Conservation (phyloP, 2,113 vertebrate genomes). For the Sitta europaea region DNA sequence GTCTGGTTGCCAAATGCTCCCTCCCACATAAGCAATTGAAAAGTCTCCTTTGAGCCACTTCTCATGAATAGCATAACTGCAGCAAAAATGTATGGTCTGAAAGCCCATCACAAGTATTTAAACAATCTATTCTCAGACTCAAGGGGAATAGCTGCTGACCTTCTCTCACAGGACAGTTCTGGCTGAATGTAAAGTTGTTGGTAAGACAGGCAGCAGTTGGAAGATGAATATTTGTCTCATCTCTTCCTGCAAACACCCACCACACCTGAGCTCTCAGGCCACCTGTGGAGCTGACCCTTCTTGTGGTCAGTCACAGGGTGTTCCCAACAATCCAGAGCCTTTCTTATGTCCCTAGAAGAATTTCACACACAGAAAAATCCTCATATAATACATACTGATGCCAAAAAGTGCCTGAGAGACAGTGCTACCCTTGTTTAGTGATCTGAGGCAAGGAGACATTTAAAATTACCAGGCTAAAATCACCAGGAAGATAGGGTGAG, state of each 20-base stretch:
- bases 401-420: neutral
- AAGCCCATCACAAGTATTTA: neutral
- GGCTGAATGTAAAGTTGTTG: neutral
- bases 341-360: neutral
- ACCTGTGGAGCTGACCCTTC: neutral
- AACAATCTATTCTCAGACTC: neutral
- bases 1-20: neutral
- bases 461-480: neutral
- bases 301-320: neutral
- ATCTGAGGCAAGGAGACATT: neutral
- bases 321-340: neutral
- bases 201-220: neutral
- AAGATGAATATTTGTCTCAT: neutral
- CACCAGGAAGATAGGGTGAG: neutral
- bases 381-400: neutral
- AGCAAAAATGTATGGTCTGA: neutral
- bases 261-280: neutral
- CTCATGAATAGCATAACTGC: neutral
- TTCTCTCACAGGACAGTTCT: neutral
- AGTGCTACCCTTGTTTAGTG: neutral
- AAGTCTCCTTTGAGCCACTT: conserved; percentile 6
- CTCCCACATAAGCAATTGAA: neutral
- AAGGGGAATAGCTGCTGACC: neutral
- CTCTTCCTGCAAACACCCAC: neutral
- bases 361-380: neutral